Conservation (phyloP, 2,888 invertebrate species). For the Leucoma salicis region DNA sequence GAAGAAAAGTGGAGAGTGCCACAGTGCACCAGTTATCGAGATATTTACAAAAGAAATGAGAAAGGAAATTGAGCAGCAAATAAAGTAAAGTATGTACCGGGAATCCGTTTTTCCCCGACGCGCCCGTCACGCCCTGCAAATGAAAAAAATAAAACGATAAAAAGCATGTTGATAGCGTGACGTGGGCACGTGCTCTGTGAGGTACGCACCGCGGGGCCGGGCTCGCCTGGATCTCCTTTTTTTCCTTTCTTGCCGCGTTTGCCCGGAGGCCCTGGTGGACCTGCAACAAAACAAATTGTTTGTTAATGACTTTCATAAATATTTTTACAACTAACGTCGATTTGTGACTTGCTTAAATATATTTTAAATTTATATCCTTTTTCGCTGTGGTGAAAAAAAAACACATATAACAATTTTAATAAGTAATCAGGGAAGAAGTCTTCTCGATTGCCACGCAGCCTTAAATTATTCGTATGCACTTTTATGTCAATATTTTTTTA, state of each 20-base stretch:
- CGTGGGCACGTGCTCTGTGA: background rate
- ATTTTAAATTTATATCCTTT: too few relatives aligned
- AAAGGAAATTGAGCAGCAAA: conserved; percentile 1
- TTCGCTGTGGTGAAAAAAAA: too few relatives aligned
- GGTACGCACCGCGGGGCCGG: conserved; percentile 89
- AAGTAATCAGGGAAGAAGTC: too few relatives aligned
- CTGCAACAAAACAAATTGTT: conserved; percentile 70
- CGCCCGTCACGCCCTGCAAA: conserved; percentile 89
- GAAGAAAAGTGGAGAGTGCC: too few relatives aligned
- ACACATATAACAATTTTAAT: too few relatives aligned
- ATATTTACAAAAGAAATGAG: background rate
- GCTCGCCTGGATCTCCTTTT: conserved; percentile 92
- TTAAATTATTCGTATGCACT: too few relatives aligned
- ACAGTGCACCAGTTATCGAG: too few relatives aligned
- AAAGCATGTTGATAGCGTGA: conserved; percentile 14
- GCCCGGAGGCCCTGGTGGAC: conserved; percentile 92
- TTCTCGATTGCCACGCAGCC: too few relatives aligned
- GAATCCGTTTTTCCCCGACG: conserved; percentile 94
- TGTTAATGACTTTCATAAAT: too few relatives aligned
- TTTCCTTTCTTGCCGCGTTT: conserved; percentile 95
- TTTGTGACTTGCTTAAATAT: too few relatives aligned
- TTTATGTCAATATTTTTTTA: too few relatives aligned
- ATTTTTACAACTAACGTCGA: too few relatives aligned
- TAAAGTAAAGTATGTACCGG: conserved; percentile 85
- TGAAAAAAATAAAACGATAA: conserved; percentile 43